A percentile compares a stretch with the other conserved stretches of the same genome.
These are phyloP conservation scores for Puntigrus tetrazona DNA, from an alignment of 2,113 vertebrate species.

Conservation along the genomic window DNA sequence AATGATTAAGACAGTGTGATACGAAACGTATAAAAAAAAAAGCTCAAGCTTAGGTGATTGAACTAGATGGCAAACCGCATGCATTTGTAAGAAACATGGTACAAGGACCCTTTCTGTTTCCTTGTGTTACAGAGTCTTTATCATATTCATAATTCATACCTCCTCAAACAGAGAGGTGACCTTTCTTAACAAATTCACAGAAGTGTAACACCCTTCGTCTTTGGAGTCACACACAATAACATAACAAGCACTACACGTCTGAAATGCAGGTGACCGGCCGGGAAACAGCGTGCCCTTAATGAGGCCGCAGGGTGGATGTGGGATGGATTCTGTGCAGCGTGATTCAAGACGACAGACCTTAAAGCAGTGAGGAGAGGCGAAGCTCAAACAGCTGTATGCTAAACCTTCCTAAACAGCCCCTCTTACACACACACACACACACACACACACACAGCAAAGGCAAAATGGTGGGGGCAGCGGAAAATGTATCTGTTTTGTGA, in stretches of 20 bases:
- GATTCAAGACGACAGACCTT: conserved; percentile 7
- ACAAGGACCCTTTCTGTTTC: conserved; percentile 33
- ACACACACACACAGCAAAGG: conserved; percentile 21
- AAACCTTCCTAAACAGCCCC: conserved; percentile 46
- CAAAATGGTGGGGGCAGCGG: conserved; percentile 10
- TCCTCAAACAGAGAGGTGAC: conserved; percentile 48
- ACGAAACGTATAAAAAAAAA: neutral
- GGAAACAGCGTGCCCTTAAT: neutral
- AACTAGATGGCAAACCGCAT: neutral
- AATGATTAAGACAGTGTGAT: conserved; percentile 4
- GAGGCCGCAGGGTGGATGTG: neutral
- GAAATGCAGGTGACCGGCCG: neutral
- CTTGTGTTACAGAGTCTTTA: conserved; percentile 33
- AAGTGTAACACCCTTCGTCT: conserved; percentile 45
- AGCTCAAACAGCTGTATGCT: conserved; percentile 53
- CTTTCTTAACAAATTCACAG: conserved; percentile 50
- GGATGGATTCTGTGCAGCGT: conserved; percentile 10
- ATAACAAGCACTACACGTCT: neutral
- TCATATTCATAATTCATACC: conserved; percentile 52
- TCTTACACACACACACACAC: neutral
- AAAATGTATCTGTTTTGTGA: conserved; percentile 44
- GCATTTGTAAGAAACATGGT: conserved; percentile 7
- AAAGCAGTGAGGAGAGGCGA: conserved; percentile 21
- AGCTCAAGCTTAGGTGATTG: neutral
- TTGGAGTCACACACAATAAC: conserved; percentile 28